phyloP scores from a whole-genome alignment of 2,113 vertebrate genomes.

The Mus pahari region DNA sequence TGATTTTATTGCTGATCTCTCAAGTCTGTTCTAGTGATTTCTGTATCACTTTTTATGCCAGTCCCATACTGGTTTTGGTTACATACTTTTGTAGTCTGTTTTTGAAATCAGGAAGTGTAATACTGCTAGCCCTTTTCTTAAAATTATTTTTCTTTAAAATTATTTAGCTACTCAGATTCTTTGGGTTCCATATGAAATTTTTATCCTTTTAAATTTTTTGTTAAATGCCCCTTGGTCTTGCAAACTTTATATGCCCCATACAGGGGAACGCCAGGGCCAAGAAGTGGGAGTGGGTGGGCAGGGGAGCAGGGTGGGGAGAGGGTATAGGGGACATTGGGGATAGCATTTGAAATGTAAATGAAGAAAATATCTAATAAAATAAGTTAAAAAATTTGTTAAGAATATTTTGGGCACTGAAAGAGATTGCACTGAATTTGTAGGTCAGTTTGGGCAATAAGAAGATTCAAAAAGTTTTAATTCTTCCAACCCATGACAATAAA shows the following conservation, averaged over 20 bases:
- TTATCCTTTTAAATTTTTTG: not conserved
- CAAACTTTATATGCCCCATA: no score
- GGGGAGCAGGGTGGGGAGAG: no score
- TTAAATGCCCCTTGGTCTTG: no score
- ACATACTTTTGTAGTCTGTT: not conserved
- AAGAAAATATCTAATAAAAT: no score
- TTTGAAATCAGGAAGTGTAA: not conserved
- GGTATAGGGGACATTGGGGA: no score
- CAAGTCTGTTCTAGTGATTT: not conserved
- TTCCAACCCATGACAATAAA: not conserved
- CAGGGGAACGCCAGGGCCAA: no score
- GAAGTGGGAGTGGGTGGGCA: no score
- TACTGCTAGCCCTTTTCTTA: not conserved
- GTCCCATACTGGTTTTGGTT: not conserved
- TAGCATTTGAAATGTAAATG: no score
- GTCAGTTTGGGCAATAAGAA: not conserved
- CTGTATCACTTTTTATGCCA: not conserved
- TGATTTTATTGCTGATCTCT: not conserved
- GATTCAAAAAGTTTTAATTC: not conserved
- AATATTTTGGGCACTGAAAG: not conserved
- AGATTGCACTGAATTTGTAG: not conserved
- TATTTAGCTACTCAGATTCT: not conserved
- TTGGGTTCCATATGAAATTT: not conserved
- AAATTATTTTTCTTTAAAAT: slow-evolving; percentile 18
- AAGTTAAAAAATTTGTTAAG: no score